Percentiles rank a stretch among this genome's conserved stretches.
Conservation (phyloP, 1,140 invertebrate genomes). For the Planococcus citri region DNA sequence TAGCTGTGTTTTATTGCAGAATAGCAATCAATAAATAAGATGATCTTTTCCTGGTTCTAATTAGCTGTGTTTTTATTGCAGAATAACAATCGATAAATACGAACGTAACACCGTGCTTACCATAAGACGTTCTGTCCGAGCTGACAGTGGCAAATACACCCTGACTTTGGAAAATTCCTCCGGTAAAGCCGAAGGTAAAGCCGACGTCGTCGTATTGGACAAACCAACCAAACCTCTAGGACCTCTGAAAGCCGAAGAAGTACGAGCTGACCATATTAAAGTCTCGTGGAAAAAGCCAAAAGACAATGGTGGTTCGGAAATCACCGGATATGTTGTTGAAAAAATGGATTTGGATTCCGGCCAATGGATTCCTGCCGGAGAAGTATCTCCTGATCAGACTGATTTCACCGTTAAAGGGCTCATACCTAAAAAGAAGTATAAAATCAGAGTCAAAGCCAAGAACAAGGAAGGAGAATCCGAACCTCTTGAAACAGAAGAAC, state of each 20-base stretch:
- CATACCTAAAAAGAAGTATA: constrained; percentile 94
- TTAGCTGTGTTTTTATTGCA: constrained; percentile 29
- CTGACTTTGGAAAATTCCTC: constrained; percentile 70
- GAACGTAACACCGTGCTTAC: constrained; percentile 83
- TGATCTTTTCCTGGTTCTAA: neutral
- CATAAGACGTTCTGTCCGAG: constrained; percentile 67
- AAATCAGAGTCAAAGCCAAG: constrained; percentile 93
- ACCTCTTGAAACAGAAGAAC: constrained; percentile 77
- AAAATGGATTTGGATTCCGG: constrained; percentile 92
- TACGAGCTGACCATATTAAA: constrained; percentile 79
- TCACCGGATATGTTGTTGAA: constrained; percentile 92
- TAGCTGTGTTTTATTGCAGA: no score
- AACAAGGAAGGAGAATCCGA: constrained; percentile 98
- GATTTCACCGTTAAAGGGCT: constrained; percentile 82
- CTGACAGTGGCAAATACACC: constrained; percentile 84
- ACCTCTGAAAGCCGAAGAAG: constrained; percentile 73
- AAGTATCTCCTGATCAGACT: constrained; percentile 67
- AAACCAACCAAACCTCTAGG: constrained; percentile 74
- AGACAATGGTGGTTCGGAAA: constrained; percentile 83
- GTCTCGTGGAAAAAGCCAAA: constrained; percentile 90
- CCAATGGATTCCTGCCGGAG: constrained; percentile 80
- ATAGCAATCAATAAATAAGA: neutral
- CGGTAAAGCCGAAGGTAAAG: constrained; percentile 65
- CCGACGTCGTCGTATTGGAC: constrained; percentile 79
- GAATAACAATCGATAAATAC: constrained; percentile 77